Conservation (phyloP, 2,797 vertebrate genomes). For the Lycodopsis pacificus region DNA sequence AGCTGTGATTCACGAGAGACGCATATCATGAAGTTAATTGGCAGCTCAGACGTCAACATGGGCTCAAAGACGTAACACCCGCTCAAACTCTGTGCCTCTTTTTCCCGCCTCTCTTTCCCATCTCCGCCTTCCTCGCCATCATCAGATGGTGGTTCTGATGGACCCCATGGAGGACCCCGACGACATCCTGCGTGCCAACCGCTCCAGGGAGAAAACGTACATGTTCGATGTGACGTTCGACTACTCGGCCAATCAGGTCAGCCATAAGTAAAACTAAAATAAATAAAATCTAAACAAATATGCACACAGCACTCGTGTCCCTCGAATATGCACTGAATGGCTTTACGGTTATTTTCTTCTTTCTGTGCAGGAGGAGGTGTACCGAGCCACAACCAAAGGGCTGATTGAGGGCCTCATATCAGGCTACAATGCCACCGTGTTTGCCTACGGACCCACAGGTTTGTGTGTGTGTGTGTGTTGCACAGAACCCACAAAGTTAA, state of each 20-base stretch:
- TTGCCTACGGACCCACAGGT: constrained; percentile 96
- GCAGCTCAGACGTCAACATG: not conserved
- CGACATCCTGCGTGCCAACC: constrained; percentile 89
- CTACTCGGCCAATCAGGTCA: constrained; percentile 89
- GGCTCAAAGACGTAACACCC: not conserved
- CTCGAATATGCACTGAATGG: not conserved
- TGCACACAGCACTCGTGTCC: not conserved
- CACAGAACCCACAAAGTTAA: constrained; percentile 1
- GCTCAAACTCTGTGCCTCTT: not conserved
- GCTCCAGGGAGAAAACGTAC: constrained; percentile 93
- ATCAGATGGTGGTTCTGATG: constrained; percentile 93
- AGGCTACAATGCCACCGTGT: constrained; percentile 93
- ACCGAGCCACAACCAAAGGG: constrained; percentile 90
- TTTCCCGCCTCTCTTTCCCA: not conserved
- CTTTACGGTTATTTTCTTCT: not conserved
- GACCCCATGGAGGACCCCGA: constrained; percentile 93
- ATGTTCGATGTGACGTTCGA: constrained; percentile 93
- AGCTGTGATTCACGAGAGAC: constrained; percentile 20
- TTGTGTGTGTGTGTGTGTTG: constrained; percentile 26
- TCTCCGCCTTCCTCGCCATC: constrained; percentile 14
- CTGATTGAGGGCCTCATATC: constrained; percentile 92
- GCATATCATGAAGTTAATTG: constrained; percentile 9
- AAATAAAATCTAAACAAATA: not conserved
- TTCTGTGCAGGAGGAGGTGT: constrained; percentile 89
- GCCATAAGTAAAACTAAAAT: not conserved